A percentile compares a stretch with the other conserved stretches of the same genome.
These are phyloP conservation scores for Addax nasomaculatus DNA, from an alignment of 2,113 vertebrate genomes.

Conservation along the genomic window DNA sequence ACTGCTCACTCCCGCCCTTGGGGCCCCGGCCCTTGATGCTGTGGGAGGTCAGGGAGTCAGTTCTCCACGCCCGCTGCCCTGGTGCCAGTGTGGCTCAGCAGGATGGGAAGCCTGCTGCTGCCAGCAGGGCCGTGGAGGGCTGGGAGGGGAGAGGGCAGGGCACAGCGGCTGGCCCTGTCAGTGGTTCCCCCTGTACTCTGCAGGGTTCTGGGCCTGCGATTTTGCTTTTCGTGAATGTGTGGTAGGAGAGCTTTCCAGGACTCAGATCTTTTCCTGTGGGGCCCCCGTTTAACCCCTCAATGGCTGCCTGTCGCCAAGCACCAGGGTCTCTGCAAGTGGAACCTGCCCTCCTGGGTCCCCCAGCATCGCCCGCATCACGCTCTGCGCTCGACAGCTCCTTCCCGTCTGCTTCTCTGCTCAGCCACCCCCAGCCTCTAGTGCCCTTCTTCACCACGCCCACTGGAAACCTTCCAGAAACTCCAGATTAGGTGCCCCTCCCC, in stretches of 20 bases:
- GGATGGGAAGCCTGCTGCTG: not conserved
- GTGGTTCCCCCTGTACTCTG: not conserved
- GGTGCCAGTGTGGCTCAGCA: not conserved
- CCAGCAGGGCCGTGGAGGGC: not conserved
- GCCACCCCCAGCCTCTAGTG: accelerated
- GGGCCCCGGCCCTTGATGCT: not conserved
- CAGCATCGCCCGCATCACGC: accelerated
- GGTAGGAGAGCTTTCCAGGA: not conserved
- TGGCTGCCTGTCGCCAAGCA: not conserved
- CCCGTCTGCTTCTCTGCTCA: not conserved
- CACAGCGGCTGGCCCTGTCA: accelerated
- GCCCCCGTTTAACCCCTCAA: not conserved
- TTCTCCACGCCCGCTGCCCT: not conserved
- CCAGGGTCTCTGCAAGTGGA: not conserved
- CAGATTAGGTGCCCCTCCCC: not conserved
- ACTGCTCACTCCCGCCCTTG: not conserved
- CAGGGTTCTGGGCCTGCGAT: not conserved
- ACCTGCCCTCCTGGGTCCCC: not conserved
- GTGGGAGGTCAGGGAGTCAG: not conserved
- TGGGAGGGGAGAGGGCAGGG: not conserved
- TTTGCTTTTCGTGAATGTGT: not conserved
- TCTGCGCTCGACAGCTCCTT: accelerated
- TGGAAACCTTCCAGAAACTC: not conserved
- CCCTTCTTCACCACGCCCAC: not conserved
- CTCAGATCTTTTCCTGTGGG: not conserved